Percentiles rank a stretch among this genome's conserved stretches.
phyloP scores from a whole-genome alignment of 2,797 vertebrate genomes.

The Antennarius maculatus region DNA sequence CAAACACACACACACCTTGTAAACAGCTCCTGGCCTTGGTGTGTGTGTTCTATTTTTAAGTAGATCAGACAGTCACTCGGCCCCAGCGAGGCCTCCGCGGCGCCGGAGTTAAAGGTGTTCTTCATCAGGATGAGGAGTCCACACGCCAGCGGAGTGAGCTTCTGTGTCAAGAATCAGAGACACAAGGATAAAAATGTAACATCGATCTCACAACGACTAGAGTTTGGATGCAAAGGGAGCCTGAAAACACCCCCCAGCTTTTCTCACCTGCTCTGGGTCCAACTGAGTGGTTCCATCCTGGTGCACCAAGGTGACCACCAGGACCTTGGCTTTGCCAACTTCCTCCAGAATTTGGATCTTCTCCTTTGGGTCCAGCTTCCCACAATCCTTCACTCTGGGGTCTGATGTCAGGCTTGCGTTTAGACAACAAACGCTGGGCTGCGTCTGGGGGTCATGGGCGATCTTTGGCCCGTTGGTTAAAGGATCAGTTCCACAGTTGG shows the following conservation, averaged over 20 bases:
- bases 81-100: conserved; percentile 33
- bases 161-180: conserved; percentile 46
- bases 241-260: too few species aligned
- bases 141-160: conserved; percentile 48
- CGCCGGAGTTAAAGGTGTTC: conserved; percentile 34
- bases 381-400: conserved; percentile 75
- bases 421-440: conserved; percentile 30
- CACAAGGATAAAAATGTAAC: not conserved
- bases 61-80: conserved; percentile 79
- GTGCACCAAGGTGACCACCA: conserved; percentile 86
- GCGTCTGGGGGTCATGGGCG: not conserved
- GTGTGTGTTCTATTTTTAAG: conserved; percentile 75
- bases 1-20: conserved; percentile 74
- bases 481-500: conserved; percentile 7
- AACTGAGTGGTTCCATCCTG: conserved; percentile 89
- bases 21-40: conserved; percentile 71
- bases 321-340: conserved; percentile 62
- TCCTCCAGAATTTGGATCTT: conserved; percentile 73
- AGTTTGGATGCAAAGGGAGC: too few species aligned
- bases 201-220: conserved; percentile 6
- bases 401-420: conserved; percentile 64
- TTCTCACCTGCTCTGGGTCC: conserved; percentile 81
- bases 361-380: conserved; percentile 74
- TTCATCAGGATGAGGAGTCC: conserved; percentile 82
- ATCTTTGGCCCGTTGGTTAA: conserved; percentile 10